Conservation (phyloP, 2,888 invertebrate species). For the Allolobophora icterica region DNA sequence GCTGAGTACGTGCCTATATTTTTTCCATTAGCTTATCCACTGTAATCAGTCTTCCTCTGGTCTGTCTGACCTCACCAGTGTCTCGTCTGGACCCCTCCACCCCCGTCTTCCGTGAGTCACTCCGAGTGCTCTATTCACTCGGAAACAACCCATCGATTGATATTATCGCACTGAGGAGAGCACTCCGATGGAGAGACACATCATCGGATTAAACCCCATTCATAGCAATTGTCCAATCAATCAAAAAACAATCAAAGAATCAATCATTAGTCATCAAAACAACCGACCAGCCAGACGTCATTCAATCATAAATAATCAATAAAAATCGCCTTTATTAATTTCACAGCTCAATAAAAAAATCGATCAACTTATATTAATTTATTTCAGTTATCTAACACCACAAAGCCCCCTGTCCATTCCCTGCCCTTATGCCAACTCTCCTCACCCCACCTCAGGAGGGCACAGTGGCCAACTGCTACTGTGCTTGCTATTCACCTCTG, state of each 20-base stretch:
- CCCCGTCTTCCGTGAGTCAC: not conserved
- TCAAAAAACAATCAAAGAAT: not conserved
- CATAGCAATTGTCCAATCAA: not conserved
- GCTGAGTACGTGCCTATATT: no score
- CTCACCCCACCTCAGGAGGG: not conserved
- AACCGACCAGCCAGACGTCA: not conserved
- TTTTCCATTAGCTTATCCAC: conserved; percentile 5
- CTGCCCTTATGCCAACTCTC: no score
- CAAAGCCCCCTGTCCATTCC: no score
- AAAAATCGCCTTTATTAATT: not conserved
- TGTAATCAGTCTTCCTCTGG: not conserved
- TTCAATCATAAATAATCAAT: not conserved
- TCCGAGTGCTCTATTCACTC: not conserved
- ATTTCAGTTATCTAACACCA: no score
- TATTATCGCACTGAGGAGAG: not conserved
- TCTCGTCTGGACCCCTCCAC: no score
- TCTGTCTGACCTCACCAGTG: no score
- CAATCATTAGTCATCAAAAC: not conserved
- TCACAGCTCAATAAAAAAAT: not conserved
- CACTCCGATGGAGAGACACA: not conserved
- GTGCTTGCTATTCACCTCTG: no score
- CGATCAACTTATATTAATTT: no score
- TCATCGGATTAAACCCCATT: not conserved
- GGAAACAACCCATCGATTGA: not conserved
- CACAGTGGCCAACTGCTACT: no score